Evolutionary conservation across 2,797 vertebrate genomes (phyloP), one percentile per base, ranked within the genome.

Genomic region (Syngnathus acus): DNA sequence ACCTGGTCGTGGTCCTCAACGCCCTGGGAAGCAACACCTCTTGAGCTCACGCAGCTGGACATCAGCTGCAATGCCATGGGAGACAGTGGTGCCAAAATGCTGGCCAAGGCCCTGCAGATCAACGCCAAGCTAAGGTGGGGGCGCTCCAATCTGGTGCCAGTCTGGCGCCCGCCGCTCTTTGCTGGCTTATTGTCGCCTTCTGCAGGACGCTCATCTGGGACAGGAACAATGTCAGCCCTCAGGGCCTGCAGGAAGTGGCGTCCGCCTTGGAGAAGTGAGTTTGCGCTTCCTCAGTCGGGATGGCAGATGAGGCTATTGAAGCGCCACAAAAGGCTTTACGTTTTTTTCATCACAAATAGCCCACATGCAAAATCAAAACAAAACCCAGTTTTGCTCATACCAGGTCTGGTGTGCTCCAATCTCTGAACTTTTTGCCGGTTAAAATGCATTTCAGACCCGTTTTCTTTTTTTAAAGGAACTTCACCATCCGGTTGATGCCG

Each of bases 51-150:
- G 71, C 92, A 88, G 66, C 90, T 99, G 85, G 97, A 98, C 89
- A 94, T 99, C 87, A 98, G 96, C 13, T 96, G 97, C 21, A 99
- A 99, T 57, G 87, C 84, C 47, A 98, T 99, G 97, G 97, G 96
- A 0, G 97, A 98, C 85, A 94, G 98, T 92, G 95, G 96, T 1
- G 96, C 95, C 2, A 98, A 97, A 90, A 98, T 99, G 93, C 77
- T 99, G 76, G 94, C 96, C 69, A 99, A 99, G 78, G 97, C 97
- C 9, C 88, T 99, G 63, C 97, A 99, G 89, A 96, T 99, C 88
- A 98, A 99, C 90, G 95, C 93, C 65, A 98, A 99, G 59, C 96
- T 99, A 80, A 94, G 96, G 97, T 97, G 81, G 70, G 72, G 10
- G 19, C 13, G 4, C 21, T 5, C 23, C 43, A 6, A 5, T 21